These are phyloP conservation scores for Leptopterna dolabrata DNA, from an alignment of 2,888 invertebrate genomes.

Conservation along the genomic window DNA sequence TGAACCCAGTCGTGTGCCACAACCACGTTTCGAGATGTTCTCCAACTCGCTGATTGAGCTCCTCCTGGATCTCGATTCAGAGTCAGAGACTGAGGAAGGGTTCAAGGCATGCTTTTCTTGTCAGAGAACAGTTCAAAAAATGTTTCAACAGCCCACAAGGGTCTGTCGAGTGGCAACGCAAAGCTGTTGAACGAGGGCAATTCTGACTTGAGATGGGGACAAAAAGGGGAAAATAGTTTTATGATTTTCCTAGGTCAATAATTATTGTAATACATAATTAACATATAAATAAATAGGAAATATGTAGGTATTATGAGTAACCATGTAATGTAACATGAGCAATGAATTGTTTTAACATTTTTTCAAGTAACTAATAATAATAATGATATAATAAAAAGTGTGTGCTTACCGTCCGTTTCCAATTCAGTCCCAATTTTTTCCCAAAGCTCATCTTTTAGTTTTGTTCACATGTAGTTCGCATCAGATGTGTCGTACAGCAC, in stretches of 20 bases:
- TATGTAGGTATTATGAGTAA: neutral
- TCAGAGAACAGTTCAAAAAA: no score
- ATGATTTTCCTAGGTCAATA: conserved; percentile 1
- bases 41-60: no score
- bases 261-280: neutral
- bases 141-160: no score
- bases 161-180: no score
- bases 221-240: neutral
- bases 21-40: no score
- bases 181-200: neutral
- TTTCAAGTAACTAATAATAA: neutral
- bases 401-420: no score
- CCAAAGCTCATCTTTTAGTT: neutral
- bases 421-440: neutral
- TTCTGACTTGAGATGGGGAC: neutral
- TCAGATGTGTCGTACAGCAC: no score
- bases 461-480: neutral
- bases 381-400: neutral
- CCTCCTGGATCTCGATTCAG: no score
- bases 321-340: neutral
- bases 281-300: neutral
- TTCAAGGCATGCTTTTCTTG: no score
- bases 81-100: no score
- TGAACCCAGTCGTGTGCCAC: no score
- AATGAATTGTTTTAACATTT: conserved; percentile 1